Evolutionary conservation across 2,888 invertebrate genomes (phyloP), one percentile per base, ranked within the genome.

Genomic region (Thyatira batis): DNA sequence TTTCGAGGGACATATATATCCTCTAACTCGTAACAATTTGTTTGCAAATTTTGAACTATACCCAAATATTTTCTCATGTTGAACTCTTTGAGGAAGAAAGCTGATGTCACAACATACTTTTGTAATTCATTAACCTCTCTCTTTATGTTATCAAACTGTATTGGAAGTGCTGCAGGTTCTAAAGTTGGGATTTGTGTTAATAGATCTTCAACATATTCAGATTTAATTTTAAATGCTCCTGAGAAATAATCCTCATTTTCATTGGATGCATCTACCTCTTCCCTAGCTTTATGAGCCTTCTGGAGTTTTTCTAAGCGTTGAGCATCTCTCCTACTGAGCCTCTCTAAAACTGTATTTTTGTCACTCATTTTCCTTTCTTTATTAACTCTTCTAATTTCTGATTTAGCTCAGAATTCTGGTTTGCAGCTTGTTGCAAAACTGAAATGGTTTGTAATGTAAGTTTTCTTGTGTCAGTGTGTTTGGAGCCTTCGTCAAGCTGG

Each of bases 31-130:
- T 95, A 94, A 45, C 95, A 94, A 78, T 94, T 93, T n/a, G 92
- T 92, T 70, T 95, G 95, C 39, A 97, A 79, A 54, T 94, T 93
- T 75, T 96, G 95, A 2, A 97, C 89, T 20, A 93, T 93, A 67
- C 95, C 94, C 72, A 97, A 95, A 73, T 95, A 96, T 73, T 95
- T 95, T 76, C 96, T 93, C 78, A 97, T 94, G 70, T 96, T 96
- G 67, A 96, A 97, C 52, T 95, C 95, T 54, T 96, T 95, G 2
- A 97, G 86, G 82, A 97, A 97, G 75, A 96, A 93, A 44, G 95
- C 95, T 11, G 97, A 97, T 57, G 95, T 94, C 0, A 96, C 95
- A 21, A 97, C 93, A 85, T 95, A 95, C 76, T 95, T 95, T 76
- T 97, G 96, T 57, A 97, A 82, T 59, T 94, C 94, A 69, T 95